Percentiles rank a stretch among this genome's conserved stretches.
Evolutionary conservation across 2,113 vertebrate genomes (phyloP).

Genomic region (Zapornia atra): DNA sequence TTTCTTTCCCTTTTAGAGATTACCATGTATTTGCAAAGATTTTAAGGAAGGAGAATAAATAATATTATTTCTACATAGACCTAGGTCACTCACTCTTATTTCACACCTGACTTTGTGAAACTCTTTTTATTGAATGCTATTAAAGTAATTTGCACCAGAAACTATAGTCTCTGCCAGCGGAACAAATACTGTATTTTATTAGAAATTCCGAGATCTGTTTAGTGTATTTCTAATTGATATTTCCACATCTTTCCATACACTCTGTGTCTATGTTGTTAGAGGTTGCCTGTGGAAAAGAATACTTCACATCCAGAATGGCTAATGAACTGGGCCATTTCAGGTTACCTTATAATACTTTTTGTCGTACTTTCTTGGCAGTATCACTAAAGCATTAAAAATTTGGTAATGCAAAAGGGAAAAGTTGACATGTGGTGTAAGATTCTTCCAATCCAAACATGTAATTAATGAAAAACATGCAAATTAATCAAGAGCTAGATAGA

Average conservation of each 20-base stretch:
- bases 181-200: slow-evolving; percentile 49
- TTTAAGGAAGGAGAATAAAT: slow-evolving; percentile 4
- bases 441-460: slow-evolving; percentile 22
- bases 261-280: slow-evolving; percentile 16
- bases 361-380: slow-evolving; percentile 64
- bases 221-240: slow-evolving; percentile 48
- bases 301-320: slow-evolving; percentile 29
- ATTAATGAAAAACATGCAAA: slow-evolving; percentile 34
- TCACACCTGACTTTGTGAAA: slow-evolving; percentile 22
- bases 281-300: slow-evolving; percentile 56
- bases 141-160: slow-evolving; percentile 25
- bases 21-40: background rate
- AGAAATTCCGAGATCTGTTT: slow-evolving; percentile 35
- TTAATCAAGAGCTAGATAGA: background rate
- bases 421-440: background rate
- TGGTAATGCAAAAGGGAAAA: slow-evolving; percentile 52
- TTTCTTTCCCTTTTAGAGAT: background rate
- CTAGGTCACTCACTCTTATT: background rate
- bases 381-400: background rate
- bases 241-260: slow-evolving; percentile 61
- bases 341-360: slow-evolving; percentile 49
- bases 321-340: slow-evolving; percentile 48
- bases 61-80: background rate
- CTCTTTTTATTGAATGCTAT: background rate
- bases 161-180: slow-evolving; percentile 12